Conservation (phyloP, 2,888 invertebrate genomes). For the Parnassius orleans region DNA sequence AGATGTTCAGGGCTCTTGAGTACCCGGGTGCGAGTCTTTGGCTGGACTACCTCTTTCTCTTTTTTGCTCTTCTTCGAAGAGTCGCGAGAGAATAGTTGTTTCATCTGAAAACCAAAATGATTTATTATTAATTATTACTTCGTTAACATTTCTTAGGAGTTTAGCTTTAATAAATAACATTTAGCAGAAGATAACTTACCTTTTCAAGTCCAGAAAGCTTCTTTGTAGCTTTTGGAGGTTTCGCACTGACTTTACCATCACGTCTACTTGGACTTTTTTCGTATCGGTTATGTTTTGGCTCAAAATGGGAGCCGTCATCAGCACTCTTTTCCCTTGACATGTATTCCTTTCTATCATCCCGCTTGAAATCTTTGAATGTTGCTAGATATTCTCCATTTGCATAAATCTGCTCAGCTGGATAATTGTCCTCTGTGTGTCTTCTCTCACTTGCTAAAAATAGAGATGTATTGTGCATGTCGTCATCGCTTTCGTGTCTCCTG, state of each 20-base stretch:
- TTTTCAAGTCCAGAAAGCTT: constrained; percentile 87
- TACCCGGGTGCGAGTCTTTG: constrained; percentile 77
- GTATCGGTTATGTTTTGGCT: constrained; percentile 83
- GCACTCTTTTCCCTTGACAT: constrained; percentile 76
- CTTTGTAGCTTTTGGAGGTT: constrained; percentile 83
- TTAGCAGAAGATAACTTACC: constrained; percentile 58
- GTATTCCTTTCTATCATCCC: constrained; percentile 65
- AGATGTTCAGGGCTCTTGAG: constrained; percentile 80
- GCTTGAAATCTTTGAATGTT: constrained; percentile 57
- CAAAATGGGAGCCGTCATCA: constrained; percentile 85
- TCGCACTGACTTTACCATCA: constrained; percentile 76
- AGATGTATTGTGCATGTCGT: constrained; percentile 85
- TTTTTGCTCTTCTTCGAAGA: constrained; percentile 85
- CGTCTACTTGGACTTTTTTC: constrained; percentile 74
- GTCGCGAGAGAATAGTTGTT: constrained; percentile 87
- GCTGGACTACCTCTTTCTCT: constrained; percentile 80
- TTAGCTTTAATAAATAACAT: no score
- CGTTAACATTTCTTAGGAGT: no score
- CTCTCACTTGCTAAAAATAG: constrained; percentile 87
- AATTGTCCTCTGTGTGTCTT: constrained; percentile 85
- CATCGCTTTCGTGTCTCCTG: constrained; percentile 82
- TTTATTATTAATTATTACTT: neutral
- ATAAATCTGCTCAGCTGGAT: constrained; percentile 72
- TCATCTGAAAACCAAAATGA: constrained; percentile 70
- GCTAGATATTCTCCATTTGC: constrained; percentile 68